Evolutionary conservation across 2,888 invertebrate genomes (phyloP).

Genomic region (Lithophane leautieri): DNA sequence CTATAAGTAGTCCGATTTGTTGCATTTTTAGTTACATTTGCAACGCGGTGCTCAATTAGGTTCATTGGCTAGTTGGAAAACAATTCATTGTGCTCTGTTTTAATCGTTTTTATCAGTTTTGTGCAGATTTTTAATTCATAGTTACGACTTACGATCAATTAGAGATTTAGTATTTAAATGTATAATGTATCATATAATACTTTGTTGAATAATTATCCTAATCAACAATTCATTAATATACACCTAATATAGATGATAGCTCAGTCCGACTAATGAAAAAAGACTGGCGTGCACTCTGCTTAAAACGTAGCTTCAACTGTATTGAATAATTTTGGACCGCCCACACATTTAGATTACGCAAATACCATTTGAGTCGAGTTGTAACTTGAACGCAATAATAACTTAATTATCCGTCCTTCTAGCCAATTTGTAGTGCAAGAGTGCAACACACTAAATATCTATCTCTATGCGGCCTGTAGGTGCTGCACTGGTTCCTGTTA

Average conservation of each 20-base stretch:
- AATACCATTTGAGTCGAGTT: conserved; percentile 31
- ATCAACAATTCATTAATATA: neutral
- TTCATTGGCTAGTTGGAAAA: neutral
- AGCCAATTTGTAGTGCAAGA: conserved; percentile 6
- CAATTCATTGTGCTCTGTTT: neutral
- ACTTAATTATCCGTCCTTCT: conserved; percentile 1
- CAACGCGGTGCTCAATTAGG: neutral
- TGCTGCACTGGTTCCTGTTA: neutral
- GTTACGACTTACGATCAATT: neutral
- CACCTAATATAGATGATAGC: neutral
- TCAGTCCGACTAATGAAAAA: conserved; percentile 11
- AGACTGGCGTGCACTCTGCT: too few species aligned
- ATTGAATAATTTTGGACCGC: conserved; percentile 11
- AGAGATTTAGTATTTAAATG: neutral
- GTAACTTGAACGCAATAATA: conserved; percentile 16
- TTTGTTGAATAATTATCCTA: neutral
- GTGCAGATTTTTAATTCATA: neutral
- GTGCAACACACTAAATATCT: neutral
- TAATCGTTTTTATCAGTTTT: neutral
- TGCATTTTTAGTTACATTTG: neutral
- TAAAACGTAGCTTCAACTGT: conserved; percentile 11
- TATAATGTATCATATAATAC: neutral
- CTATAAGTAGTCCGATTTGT: neutral
- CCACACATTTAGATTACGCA: conserved; percentile 23
- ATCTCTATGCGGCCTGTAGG: neutral